These are phyloP conservation scores for Euthynnus affinis DNA, from an alignment of 2,797 vertebrate species.

Conservation along the genomic window DNA sequence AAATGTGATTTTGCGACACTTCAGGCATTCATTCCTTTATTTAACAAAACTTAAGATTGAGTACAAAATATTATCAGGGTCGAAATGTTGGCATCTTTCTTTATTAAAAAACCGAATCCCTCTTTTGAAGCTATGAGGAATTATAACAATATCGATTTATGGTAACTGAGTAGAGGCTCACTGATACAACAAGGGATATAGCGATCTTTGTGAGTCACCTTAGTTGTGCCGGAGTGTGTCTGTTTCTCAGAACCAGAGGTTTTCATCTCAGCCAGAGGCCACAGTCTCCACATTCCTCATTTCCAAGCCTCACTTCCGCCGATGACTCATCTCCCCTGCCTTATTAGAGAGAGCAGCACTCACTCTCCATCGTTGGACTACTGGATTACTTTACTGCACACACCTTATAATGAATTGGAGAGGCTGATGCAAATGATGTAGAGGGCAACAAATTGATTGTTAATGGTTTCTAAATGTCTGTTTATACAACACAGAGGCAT, in stretches of 20 bases:
- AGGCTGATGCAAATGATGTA: slow-evolving; percentile 57
- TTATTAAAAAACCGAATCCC: slow-evolving; percentile 39
- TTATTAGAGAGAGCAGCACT: slow-evolving; percentile 83
- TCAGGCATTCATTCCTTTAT: too few relatives aligned
- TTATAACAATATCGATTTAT: slow-evolving; percentile 53
- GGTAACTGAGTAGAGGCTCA: slow-evolving; percentile 47
- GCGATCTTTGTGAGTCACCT: slow-evolving; percentile 67
- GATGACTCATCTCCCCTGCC: slow-evolving; percentile 87
- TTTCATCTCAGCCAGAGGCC: slow-evolving; percentile 82
- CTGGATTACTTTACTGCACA: slow-evolving; percentile 83
- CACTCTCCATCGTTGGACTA: slow-evolving; percentile 75
- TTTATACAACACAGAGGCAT: slow-evolving; percentile 47
- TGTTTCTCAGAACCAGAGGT: slow-evolving; percentile 73
- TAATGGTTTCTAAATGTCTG: slow-evolving; percentile 67
- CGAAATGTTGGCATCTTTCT: slow-evolving; percentile 27
- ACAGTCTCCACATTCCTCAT: slow-evolving; percentile 79
- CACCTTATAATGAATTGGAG: slow-evolving; percentile 82
- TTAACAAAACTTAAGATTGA: too few relatives aligned
- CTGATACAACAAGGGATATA: slow-evolving; percentile 52
- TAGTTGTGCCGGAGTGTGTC: slow-evolving; percentile 64
- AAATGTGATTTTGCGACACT: too few relatives aligned
- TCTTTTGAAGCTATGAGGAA: slow-evolving; percentile 29
- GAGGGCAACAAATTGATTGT: slow-evolving; percentile 64
- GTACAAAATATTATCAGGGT: slow-evolving; percentile 1
- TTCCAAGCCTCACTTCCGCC: slow-evolving; percentile 77